Percentiles rank a stretch among this genome's conserved stretches.
phyloP scores from a whole-genome alignment of 2,797 vertebrate species.

The Champsocephalus esox region DNA sequence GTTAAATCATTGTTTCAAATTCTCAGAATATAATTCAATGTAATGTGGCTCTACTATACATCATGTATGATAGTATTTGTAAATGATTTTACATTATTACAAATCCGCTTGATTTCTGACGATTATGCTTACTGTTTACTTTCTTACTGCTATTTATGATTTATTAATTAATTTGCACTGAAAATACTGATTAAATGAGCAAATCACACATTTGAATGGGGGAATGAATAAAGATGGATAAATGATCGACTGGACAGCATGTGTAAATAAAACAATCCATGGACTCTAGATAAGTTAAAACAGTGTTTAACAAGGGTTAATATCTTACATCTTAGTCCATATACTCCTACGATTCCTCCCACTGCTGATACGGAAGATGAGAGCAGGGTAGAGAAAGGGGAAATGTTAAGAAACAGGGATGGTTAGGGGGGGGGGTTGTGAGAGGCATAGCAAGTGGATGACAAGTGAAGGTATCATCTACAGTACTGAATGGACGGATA shows the following conservation, averaged over 20 bases:
- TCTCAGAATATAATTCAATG: neutral
- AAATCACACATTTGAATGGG: neutral
- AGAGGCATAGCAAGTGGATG: neutral
- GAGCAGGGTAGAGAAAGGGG: constrained; percentile 5
- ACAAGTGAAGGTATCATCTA: constrained; percentile 4
- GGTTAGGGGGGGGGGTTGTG: constrained; percentile 6
- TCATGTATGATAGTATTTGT: neutral
- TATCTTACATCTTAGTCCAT: constrained; percentile 85
- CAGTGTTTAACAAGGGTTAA: constrained; percentile 15
- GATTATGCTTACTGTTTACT: neutral
- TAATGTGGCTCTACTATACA: neutral
- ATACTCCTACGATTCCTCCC: constrained; percentile 73
- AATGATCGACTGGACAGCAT: neutral
- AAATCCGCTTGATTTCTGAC: neutral
- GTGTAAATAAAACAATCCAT: constrained; percentile 13
- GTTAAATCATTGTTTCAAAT: neutral
- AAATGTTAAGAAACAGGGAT: constrained; percentile 1
- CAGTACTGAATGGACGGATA: constrained; percentile 5
- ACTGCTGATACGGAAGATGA: constrained; percentile 44
- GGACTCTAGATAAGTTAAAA: constrained; percentile 5
- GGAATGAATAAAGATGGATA: constrained; percentile 8
- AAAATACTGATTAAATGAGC: neutral
- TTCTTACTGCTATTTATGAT: neutral
- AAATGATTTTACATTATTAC: neutral
- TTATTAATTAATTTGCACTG: neutral